A percentile compares a stretch with the other conserved stretches of the same genome.
These are phyloP conservation scores for Caloenas nicobarica DNA, from an alignment of 2,113 vertebrate species.

Conservation along the genomic window DNA sequence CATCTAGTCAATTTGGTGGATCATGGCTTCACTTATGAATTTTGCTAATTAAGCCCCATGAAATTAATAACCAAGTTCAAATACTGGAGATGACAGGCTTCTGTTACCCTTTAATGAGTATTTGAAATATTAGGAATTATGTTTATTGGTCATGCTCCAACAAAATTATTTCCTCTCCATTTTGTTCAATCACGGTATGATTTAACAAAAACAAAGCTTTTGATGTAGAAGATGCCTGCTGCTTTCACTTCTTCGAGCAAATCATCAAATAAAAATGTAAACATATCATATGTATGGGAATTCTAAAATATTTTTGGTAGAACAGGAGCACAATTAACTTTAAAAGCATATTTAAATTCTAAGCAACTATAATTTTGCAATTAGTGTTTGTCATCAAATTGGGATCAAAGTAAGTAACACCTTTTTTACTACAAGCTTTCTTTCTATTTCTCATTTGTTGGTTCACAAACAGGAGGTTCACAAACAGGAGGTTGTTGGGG, in stretches of 20 bases:
- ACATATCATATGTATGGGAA: neutral
- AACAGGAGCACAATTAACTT: neutral
- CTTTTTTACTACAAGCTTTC: neutral
- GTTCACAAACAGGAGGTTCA: neutral
- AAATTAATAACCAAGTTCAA: neutral
- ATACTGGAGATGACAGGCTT: neutral
- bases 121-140: neutral
- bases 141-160: neutral
- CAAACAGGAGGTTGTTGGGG: neutral
- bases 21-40: neutral
- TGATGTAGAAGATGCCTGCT: neutral
- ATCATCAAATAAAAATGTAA: neutral
- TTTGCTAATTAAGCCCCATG: neutral
- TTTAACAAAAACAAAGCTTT: neutral
- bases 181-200: neutral
- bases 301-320: neutral
- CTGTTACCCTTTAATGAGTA: neutral
- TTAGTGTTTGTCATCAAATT: neutral
- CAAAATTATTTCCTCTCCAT: neutral
- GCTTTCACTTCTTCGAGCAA: neutral
- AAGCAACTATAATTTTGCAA: neutral
- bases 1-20: neutral
- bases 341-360: neutral
- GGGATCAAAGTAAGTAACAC: neutral
- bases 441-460: neutral